Evolutionary conservation across 2,888 invertebrate genomes (phyloP), one percentile per base, ranked within the genome.

Genomic region (Molanna angustata): DNA sequence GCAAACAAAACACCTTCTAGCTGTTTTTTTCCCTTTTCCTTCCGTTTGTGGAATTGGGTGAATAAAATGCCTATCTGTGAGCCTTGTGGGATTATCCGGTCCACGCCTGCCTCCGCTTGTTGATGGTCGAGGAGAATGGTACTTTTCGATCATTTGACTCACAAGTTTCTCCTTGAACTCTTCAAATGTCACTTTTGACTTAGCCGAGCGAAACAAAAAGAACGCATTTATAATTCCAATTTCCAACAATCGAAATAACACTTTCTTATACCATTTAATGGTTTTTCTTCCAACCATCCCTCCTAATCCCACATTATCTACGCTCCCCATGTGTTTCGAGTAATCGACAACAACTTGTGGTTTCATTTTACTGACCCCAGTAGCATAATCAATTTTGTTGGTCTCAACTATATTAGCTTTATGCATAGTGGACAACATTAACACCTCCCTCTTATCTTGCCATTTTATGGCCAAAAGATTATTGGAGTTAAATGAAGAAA

Each of bases 191-290:
- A 14, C n/a, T 39, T 18, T 18, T 6, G 4, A 3, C 39, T 14
- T 42, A 6, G 6, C 22, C 7, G 13, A 14, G 13, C 18, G 14
- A 17, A 13, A 21, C 18, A 42, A 21, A 42, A 42, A 20, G 20
- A 20, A 21, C 13, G 42, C 20, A 21, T 42, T 42, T 20, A 42
- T 3, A 13, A 21, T 6, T 4, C 21, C 4, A 3, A 19, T 2
- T 4, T 43, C 43, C 14, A 43, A 2, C 3, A 43, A 16, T 4
- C 31, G 7, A 14, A 43, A 43, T 17, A 43, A 43, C 7, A 43
- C 6, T 16, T 43, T 43, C 14, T 43, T 43, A 17, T 22, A 27
- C 43, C 43, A 43, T 17, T 43, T 43, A 2, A 43, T 7, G 17
- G 43, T 27, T 27, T 43, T 43, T 13, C 31, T 13, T 2, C 4